Conservation (phyloP, 2,113 vertebrate genomes). For the Gnathonemus longibarbis region DNA sequence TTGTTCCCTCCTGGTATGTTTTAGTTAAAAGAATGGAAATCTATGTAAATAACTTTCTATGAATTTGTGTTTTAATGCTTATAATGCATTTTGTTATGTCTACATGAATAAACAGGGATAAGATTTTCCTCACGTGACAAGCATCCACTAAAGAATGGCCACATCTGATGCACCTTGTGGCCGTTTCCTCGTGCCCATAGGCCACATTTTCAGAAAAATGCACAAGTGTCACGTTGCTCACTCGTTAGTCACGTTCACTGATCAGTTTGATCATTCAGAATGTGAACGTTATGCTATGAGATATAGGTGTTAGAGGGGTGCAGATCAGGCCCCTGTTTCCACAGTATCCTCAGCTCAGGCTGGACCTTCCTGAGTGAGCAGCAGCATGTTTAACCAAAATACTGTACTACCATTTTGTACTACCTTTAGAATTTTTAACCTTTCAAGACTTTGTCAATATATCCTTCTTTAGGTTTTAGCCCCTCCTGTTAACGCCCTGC, state of each 20-base stretch:
- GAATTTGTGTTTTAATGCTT: background rate
- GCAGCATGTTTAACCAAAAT: background rate
- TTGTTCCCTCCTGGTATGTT: conserved; percentile 31
- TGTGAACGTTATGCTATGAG: background rate
- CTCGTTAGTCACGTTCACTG: background rate
- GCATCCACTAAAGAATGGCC: background rate
- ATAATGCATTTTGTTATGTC: background rate
- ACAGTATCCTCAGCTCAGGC: background rate
- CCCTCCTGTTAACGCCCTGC: too few species aligned
- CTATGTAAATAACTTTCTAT: background rate
- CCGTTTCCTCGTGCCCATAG: background rate
- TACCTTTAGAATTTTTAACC: background rate
- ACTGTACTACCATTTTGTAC: background rate
- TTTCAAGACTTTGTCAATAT: too few species aligned
- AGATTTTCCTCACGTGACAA: background rate
- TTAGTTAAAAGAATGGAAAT: conserved; percentile 4
- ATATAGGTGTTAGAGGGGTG: background rate
- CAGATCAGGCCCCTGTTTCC: background rate
- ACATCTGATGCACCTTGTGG: background rate
- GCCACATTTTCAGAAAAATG: background rate
- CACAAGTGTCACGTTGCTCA: background rate
- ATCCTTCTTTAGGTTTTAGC: too few species aligned
- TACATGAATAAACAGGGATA: background rate
- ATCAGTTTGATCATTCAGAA: background rate
- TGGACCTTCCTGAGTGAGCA: background rate